Conservation (phyloP, 2,888 invertebrate species). For the Exocentrus adspersus region DNA sequence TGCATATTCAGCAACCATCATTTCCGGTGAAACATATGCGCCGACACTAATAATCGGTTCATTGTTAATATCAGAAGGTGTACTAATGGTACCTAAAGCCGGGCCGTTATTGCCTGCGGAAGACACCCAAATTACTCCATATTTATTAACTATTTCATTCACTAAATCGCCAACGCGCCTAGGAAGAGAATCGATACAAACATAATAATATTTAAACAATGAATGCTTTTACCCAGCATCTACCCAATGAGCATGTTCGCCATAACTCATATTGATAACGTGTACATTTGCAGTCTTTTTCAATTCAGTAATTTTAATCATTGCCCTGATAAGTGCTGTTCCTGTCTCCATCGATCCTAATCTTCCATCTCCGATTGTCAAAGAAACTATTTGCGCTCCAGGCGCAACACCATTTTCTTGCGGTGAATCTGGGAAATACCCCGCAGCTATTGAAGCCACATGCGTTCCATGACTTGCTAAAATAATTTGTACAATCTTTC, state of each 20-base stretch:
- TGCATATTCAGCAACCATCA: constrained; percentile 97
- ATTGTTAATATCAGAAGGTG: constrained; percentile 85
- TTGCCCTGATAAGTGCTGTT: constrained; percentile 89
- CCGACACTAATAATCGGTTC: constrained; percentile 91
- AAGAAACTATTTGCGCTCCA: constrained; percentile 92
- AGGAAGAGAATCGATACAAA: too few species aligned
- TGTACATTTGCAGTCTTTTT: constrained; percentile 73
- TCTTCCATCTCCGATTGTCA: constrained; percentile 93
- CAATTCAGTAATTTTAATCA: constrained; percentile 85
- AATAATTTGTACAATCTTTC: constrained; percentile 13
- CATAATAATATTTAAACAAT: background rate
- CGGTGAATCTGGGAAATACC: constrained; percentile 85
- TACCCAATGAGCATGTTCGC: constrained; percentile 93
- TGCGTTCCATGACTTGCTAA: constrained; percentile 96
- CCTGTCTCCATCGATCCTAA: constrained; percentile 98
- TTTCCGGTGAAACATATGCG: constrained; percentile 96
- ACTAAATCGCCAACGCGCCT: constrained; percentile 88
- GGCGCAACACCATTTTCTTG: constrained; percentile 96
- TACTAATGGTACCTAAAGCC: constrained; percentile 91
- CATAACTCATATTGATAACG: constrained; percentile 98
- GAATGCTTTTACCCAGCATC: constrained; percentile 78
- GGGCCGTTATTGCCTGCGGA: constrained; percentile 97
- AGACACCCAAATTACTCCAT: constrained; percentile 91
- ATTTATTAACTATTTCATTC: constrained; percentile 88
- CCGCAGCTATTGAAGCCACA: constrained; percentile 96